Evolutionary conservation across 2,113 vertebrate genomes (phyloP), one percentile per base, ranked within the genome.

Genomic region (Anolis carolinensis): DNA sequence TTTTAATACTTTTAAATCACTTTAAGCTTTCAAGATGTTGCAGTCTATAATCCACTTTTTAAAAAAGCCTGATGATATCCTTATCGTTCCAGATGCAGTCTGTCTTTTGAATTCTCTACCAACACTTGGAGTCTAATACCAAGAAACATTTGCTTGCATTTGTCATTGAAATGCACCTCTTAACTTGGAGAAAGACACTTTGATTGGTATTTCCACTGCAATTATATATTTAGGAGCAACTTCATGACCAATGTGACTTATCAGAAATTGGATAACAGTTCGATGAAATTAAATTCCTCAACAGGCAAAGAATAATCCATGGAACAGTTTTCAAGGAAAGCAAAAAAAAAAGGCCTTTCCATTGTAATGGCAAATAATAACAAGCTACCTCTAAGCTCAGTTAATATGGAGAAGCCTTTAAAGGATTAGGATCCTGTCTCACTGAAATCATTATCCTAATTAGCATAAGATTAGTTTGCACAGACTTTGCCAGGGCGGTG

Each of bases 401-500:
- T 91, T 90, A 87, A 74, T 90, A 86, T 20, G n/a, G 80, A 86
- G 86, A 91, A 89, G 21, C 0, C 73, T 75, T 92, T 90, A 90
- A 91, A 91, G 79, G 20, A 89, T 88, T 93, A 92, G 27, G 85
- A 86, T 89, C 85, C 59, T 80, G 91, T 81, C 52, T 85, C 90
- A 91, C 83, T 83, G 44, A 94, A 94, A 94, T 80, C 77, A 87
- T 92, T 93, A 90, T 52, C 70, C 59, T 88, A 70, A 90, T 93
- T 88, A 93, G 30, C 84, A 89, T 87, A 71, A 71, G 18, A 92
- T 92, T 89, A 81, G 7, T 87, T 89, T 88, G 77, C 20, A 84
- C 2, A 88, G 14, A 88, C 73, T 30, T 88, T 93, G 68, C 85
- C 80, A 74, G 83, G 89, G 2, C 16, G 3, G 39, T 23, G 27